Conservation (phyloP, 1,140 invertebrate genomes). For the Ruditapes philippinarum region DNA sequence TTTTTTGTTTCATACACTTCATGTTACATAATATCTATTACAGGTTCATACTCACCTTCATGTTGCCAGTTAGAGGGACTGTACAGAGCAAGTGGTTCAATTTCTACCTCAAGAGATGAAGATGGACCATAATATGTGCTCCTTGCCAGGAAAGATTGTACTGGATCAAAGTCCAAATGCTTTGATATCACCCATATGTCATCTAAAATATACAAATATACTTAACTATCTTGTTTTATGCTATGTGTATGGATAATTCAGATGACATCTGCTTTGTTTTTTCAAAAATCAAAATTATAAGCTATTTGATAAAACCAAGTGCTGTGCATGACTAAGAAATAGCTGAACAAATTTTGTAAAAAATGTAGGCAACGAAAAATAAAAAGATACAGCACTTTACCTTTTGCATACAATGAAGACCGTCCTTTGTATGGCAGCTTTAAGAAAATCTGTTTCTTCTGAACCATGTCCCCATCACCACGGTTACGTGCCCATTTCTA, state of each 20-base stretch:
- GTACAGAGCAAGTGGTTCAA: constrained; percentile 78
- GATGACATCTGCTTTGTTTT: no score
- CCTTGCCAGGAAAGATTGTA: constrained; percentile 76
- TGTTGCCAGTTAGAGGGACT: constrained; percentile 80
- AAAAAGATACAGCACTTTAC: constrained; percentile 46
- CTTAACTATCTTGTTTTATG: no score
- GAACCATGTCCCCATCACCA: constrained; percentile 13
- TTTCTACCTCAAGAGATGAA: constrained; percentile 77
- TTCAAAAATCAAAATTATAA: no score
- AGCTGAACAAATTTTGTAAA: no score
- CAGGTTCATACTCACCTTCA: constrained; percentile 69
- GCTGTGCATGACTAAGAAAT: no score
- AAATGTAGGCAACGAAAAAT: no score
- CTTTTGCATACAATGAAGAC: constrained; percentile 71
- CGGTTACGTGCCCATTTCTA: constrained; percentile 66
- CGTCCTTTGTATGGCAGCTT: constrained; percentile 70
- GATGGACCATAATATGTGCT: constrained; percentile 81
- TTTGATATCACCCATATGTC: constrained; percentile 81
- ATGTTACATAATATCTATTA: no score
- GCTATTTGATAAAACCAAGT: no score
- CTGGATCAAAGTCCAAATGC: constrained; percentile 73
- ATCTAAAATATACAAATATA: constrained; percentile 75
- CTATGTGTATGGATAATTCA: no score
- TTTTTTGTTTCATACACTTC: no score
- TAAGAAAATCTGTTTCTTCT: constrained; percentile 70